Percentiles rank a stretch among this genome's conserved stretches.
Evolutionary conservation across 2,888 invertebrate genomes (phyloP).

Genomic region (Matsumyia berberina): DNA sequence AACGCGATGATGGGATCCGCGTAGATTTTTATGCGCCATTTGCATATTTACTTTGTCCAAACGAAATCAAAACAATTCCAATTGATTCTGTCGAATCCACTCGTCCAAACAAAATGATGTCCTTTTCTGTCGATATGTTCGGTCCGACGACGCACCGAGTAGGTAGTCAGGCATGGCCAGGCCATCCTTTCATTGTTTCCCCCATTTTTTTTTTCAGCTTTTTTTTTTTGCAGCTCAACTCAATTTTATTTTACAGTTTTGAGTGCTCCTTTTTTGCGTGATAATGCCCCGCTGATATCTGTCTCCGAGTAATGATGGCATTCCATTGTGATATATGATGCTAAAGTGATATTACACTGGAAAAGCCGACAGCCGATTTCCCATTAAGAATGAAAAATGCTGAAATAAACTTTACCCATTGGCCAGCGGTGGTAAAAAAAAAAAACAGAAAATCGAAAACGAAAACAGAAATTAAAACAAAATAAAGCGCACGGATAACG

Average conservation of each 20-base stretch:
- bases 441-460: constrained; percentile 2
- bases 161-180: too few relatives aligned
- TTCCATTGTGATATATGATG: constrained; percentile 68
- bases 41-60: constrained; percentile 75
- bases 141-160: background rate
- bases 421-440: background rate
- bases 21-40: constrained; percentile 73
- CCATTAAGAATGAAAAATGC: constrained; percentile 75
- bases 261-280: constrained; percentile 48
- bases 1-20: constrained; percentile 34
- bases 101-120: constrained; percentile 72
- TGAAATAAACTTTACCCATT: constrained; percentile 70
- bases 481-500: constrained; percentile 27
- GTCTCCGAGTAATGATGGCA: constrained; percentile 72
- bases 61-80: constrained; percentile 75
- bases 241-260: constrained; percentile 65
- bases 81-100: constrained; percentile 73
- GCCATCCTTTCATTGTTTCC: constrained; percentile 3
- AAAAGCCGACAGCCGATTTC: constrained; percentile 68
- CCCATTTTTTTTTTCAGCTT: constrained; percentile 29
- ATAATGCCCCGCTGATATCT: constrained; percentile 64
- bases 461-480: constrained; percentile 31
- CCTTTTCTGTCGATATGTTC: constrained; percentile 61
- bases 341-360: constrained; percentile 70
- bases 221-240: constrained; percentile 42